Evolutionary conservation across 2,113 vertebrate species (phyloP), one percentile per base, ranked within the genome.

Genomic region (Microtus pennsylvanicus): DNA sequence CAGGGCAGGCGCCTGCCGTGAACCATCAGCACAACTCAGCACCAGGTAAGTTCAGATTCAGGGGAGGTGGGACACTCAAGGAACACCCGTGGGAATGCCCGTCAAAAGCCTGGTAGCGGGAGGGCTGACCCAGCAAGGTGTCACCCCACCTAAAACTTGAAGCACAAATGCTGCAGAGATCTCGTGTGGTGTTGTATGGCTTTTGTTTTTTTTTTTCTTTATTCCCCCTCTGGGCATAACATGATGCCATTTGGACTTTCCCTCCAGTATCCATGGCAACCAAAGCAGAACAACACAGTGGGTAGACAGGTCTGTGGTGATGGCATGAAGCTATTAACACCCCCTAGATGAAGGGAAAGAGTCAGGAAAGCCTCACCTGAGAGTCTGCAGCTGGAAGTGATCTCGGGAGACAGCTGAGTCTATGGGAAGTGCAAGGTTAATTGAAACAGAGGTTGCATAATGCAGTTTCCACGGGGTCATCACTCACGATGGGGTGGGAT

Each of bases 181-280:
- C 50, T 45, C 33, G 30, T 69, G 42, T 87, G 42, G 19, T 35
- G 28, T 35, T 35, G 28, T 47, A 67, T 35, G 63, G 16, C 5
- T 30, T 47, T 45, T 45, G 42, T 42, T 45, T 45, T 78, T 5
- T 28, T 83, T 24, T 83, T 42, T 83, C n/a, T 83, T 63, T 63
- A 26, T 63, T 47, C 83, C 28, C 26, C 30, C 83, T 69, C 42
- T 47, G 6, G 42, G 42, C 83, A 69, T 69, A 69, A 47, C 83
- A 50, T 50, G 42, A 87, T 47, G 63, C 83, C 63, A 87, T 87
- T 67, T 69, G 83, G 83, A 87, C 83, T 87, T 87, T 69, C 42
- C 83, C 83, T 69, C 63, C 42, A 87, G 83, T 87, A 87, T 87
- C 83, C 63, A 87, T 69, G 83, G 63, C 83, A 87, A 87, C 83